Evolutionary conservation across 2,113 vertebrate genomes (phyloP), one percentile per base, ranked within the genome.

Genomic region (Perognathus longimembris): DNA sequence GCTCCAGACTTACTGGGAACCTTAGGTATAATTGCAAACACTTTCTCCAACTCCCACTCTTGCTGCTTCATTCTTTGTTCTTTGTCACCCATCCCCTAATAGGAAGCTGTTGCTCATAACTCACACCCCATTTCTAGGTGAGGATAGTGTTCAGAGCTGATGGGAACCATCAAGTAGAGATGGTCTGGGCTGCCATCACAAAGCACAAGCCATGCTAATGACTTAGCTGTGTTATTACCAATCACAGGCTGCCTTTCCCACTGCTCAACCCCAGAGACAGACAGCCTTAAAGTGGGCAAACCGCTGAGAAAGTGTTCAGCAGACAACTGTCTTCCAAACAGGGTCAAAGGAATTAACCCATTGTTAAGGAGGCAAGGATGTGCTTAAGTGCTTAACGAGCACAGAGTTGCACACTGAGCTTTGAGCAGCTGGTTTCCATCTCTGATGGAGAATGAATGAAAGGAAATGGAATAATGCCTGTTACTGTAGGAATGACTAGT

Each of bases 321-420:
- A 89, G 87, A 96, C 93, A 93, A 95, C 89, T 82, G 95, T 88
- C 94, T 93, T 50, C 0, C 20, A 73, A 77, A 90, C 64, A 91
- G 91, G 97, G 97, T 96, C 97, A 96, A 82, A 93, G 83, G 95
- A 93, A 95, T 97, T 96, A 97, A 96, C 96, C 96, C 15, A 18
- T 3, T 64, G 86, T 86, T 80, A 94, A 95, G 91, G 64, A 91
- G 92, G 77, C 84, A 63, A 94, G 92, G 90, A 76, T 81, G 81
- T 88, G 79, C 91, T 91, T 89, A 94, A 95, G 89, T 63, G 70
- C 91, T 82, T 91, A 30, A 87, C 90, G 91, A 82, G 63, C 76
- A 75, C 38, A 64, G 85, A 89, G 92, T 85, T 93, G 80, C 42
- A 63, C 89, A 45, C 38, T 75, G 32, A 88, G 63, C 42, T 78